Evolutionary conservation across 2,113 vertebrate species (phyloP), one percentile per base, ranked within the genome.

Genomic region (Anarhynchus alexandrinus): DNA sequence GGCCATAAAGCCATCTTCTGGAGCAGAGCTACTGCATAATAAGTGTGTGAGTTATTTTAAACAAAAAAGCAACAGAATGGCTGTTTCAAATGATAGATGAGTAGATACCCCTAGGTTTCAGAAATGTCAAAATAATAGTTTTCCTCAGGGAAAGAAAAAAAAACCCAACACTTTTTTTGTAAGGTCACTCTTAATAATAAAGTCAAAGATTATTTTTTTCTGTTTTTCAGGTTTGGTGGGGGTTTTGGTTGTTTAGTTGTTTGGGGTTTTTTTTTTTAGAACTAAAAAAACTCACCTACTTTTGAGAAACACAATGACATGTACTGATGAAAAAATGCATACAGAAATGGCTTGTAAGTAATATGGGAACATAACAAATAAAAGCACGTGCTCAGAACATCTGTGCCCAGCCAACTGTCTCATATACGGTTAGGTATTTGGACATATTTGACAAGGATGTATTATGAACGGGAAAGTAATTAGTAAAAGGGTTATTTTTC

Each of bases 1-100:
- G 72, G 32, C 55, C 62, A 82, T 86, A 94, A 94, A 97, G 54
- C 38, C 54, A 86, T 58, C 55, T 76, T 91, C 83, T 84, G 65
- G 61, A 90, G 72, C n/a, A 94, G 45, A 88, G 38, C 19, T 88
- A 51, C 32, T 73, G 45, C 0, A 8, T 86, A 96, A 86, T 83
- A 93, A 93, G 32, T 52, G 30, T 82, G 29, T 73, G 62, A 95
- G 67, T 86, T 92, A 90, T 95, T 96, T 97, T 91, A 86, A 96
- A 90, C 26, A 84, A 93, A 95, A 96, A 84, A 76, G 49, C 4
- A 82, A 77, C 14, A 62, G 38, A 94, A 82, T 49, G 42, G n/a
- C n/a, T 95, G 27, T 83, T 94, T 93, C 52, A 17, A 9, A 73
- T 94, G 69, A 86, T 9, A 84, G 59, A 94, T 86, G 42, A 80